phyloP scores from a whole-genome alignment of 1,140 invertebrate species.

The Gryllus bimaculatus region DNA sequence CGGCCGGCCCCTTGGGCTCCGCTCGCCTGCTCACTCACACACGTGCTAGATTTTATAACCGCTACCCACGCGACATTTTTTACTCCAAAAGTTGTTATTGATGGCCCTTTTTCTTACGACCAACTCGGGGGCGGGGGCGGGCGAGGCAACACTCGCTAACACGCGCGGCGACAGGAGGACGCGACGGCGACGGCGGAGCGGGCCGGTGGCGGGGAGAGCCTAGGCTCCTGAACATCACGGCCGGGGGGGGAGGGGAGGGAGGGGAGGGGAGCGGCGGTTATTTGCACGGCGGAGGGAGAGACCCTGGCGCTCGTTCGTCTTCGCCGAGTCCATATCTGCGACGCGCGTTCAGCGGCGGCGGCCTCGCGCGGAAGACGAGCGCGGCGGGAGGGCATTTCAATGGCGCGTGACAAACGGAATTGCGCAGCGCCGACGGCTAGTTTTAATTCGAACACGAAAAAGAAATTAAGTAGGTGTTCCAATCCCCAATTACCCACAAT shows the following conservation, averaged over 20 bases:
- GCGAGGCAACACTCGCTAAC: neutral
- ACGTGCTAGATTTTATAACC: slow-evolving; percentile 23
- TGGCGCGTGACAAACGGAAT: no score
- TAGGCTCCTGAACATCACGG: slow-evolving; percentile 18
- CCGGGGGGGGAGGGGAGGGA: neutral
- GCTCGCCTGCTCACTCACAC: neutral
- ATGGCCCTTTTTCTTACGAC: slow-evolving; percentile 19
- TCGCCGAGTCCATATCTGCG: neutral
- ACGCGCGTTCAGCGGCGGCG: no score
- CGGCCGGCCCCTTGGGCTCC: no score
- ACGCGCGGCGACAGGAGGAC: neutral
- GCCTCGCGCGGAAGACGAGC: no score
- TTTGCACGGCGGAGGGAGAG: neutral
- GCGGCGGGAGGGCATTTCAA: neutral
- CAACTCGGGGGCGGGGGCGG: neutral
- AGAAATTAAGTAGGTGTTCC: no score
- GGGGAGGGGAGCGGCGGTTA: neutral
- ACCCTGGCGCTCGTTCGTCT: neutral
- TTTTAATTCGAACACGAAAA: no score
- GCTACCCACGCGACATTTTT: slow-evolving; percentile 23
- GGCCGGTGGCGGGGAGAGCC: neutral
- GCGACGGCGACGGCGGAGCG: neutral
- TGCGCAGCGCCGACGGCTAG: no score
- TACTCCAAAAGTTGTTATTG: slow-evolving; percentile 24
- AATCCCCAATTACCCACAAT: no score